A percentile compares a stretch with the other conserved stretches of the same genome.
These are phyloP conservation scores for Brachionus rubens DNA, from an alignment of 1,140 invertebrate genomes.

Conservation along the genomic window DNA sequence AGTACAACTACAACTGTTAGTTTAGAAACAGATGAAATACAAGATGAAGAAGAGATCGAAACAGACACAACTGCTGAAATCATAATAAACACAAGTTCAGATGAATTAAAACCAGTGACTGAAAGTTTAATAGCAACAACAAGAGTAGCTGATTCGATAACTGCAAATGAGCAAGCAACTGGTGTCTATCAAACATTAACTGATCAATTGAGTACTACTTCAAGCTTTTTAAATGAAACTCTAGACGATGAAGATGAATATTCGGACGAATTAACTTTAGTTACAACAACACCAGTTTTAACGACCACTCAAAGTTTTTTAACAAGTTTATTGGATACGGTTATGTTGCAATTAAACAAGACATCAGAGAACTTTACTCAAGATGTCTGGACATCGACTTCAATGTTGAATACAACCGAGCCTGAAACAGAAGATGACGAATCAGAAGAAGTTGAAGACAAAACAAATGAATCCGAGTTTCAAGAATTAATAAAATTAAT, in stretches of 20 bases:
- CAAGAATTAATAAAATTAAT: slow-evolving; percentile 24
- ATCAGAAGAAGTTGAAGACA: slow-evolving; percentile 19
- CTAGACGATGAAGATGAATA: too few species aligned
- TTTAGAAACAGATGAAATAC: neutral
- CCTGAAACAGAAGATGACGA: slow-evolving; percentile 8
- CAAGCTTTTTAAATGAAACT: too few species aligned
- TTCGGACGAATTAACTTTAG: too few species aligned
- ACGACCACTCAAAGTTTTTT: too few species aligned
- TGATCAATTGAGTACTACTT: too few species aligned
- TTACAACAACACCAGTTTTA: too few species aligned
- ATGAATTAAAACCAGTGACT: neutral
- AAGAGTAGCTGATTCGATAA: neutral
- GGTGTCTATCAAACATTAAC: too few species aligned
- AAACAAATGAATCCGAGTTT: slow-evolving; percentile 3
- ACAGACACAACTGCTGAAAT: slow-evolving; percentile 15
- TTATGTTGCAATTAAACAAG: too few species aligned
- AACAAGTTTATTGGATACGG: too few species aligned
- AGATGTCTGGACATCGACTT: neutral
- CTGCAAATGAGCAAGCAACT: too few species aligned
- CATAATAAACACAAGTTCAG: slow-evolving; percentile 12
- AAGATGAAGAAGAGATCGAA: neutral
- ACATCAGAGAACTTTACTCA: too few species aligned
- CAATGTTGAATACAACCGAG: neutral
- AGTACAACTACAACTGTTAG: neutral
- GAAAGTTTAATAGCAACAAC: neutral